A percentile compares a stretch with the other conserved stretches of the same genome.
Evolutionary conservation across 2,797 vertebrate species (phyloP).

Genomic region (Novumbra hubbsi): DNA sequence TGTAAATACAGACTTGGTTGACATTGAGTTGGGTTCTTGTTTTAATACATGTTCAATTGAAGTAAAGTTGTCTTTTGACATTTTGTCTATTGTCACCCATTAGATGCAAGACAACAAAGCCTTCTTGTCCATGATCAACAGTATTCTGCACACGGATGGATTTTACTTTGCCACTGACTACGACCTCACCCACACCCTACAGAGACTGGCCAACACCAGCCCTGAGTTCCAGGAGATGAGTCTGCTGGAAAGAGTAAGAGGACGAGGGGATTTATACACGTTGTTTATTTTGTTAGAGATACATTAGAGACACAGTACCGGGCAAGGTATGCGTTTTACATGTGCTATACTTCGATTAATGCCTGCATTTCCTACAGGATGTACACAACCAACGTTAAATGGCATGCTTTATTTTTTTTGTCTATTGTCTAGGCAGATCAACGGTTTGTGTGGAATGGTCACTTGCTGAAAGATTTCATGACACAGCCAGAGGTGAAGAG

Average conservation of each 20-base stretch:
- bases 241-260: slow-evolving; percentile 82
- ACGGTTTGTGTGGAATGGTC: slow-evolving; percentile 94
- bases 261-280: slow-evolving; percentile 15
- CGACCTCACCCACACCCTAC: slow-evolving; percentile 90
- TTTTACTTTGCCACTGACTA: slow-evolving; percentile 95
- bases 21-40: neutral
- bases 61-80: neutral
- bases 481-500: slow-evolving; percentile 88
- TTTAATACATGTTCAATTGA: too few relatives aligned
- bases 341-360: neutral
- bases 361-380: neutral
- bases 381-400: neutral
- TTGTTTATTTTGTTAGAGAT: neutral
- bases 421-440: slow-evolving; percentile 83
- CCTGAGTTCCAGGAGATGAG: slow-evolving; percentile 98
- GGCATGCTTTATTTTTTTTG: slow-evolving; percentile 6
- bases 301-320: neutral
- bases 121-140: slow-evolving; percentile 90
- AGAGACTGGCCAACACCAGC: slow-evolving; percentile 93
- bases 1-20: too few relatives aligned
- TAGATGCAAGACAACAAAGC: slow-evolving; percentile 96
- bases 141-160: slow-evolving; percentile 85
- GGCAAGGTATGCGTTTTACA: neutral
- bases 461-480: slow-evolving; percentile 88
- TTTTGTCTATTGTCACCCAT: slow-evolving; percentile 14